Percentiles rank a stretch among this genome's conserved stretches.
Conservation (phyloP, 2,888 invertebrate genomes). For the Microctonus hyperodae region DNA sequence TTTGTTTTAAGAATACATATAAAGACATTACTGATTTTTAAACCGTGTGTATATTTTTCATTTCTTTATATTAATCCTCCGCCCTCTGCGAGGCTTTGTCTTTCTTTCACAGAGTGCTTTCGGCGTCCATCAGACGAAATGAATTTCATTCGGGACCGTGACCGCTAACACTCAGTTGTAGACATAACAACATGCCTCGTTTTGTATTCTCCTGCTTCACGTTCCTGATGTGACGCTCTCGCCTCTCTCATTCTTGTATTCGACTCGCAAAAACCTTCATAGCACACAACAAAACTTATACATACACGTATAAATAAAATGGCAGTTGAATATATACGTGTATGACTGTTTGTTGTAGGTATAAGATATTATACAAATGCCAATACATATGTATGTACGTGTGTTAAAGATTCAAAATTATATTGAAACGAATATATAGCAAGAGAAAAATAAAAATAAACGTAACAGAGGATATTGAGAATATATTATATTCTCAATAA, state of each 20-base stretch:
- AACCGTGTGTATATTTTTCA: too few species aligned
- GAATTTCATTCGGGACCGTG: conserved; percentile 40
- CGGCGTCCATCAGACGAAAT: conserved; percentile 11
- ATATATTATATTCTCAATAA: too few species aligned
- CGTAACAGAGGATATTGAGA: too few species aligned
- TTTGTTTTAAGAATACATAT: too few species aligned
- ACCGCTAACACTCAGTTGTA: conserved; percentile 50
- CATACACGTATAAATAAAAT: neutral
- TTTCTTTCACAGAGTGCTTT: neutral
- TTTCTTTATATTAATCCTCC: too few species aligned
- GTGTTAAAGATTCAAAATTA: conserved; percentile 1
- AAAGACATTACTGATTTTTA: too few species aligned
- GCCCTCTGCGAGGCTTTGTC: neutral
- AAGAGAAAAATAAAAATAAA: too few species aligned
- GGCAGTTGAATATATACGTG: neutral
- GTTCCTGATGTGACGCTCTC: neutral
- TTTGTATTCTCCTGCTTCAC: conserved; percentile 26
- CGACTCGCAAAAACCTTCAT: neutral
- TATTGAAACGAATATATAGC: neutral
- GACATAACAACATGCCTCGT: conserved; percentile 56
- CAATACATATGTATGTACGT: neutral
- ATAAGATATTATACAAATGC: neutral
- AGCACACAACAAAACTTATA: neutral
- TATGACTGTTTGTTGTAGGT: neutral
- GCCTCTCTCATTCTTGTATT: neutral